Percentiles rank a stretch among this genome's conserved stretches.
phyloP scores from a whole-genome alignment of 2,797 vertebrate genomes.

The Thripadectes ignobilis region DNA sequence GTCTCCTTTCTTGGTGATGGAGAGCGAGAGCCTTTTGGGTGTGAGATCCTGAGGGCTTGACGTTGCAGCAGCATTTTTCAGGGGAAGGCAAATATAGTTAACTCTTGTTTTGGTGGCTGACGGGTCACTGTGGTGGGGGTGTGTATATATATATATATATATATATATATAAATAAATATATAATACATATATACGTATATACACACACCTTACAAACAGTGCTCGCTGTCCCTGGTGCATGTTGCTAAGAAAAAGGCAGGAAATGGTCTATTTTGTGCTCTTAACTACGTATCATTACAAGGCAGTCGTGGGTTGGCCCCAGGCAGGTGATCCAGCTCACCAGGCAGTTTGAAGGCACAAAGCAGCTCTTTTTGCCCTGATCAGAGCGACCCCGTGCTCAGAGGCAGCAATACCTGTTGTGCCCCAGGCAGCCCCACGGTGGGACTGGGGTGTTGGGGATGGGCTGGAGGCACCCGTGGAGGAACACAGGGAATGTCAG shows the following conservation, averaged over 20 bases:
- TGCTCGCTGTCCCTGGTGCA: fast-evolving
- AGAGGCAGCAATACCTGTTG: neutral
- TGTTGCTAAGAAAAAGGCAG: neutral
- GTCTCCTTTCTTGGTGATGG: slow-evolving; percentile 33
- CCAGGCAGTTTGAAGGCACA: neutral
- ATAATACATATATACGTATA: no score
- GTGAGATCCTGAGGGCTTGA: slow-evolving; percentile 35
- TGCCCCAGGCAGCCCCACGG: fast-evolving
- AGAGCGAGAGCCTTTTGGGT: slow-evolving; percentile 16
- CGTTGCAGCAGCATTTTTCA: slow-evolving; percentile 6
- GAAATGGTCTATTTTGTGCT: neutral
- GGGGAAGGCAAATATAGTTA: neutral
- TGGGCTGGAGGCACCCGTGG: neutral
- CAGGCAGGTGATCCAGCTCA: neutral
- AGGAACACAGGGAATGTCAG: neutral
- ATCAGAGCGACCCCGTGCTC: neutral
- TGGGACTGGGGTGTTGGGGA: fast-evolving
- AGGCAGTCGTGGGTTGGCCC: neutral
- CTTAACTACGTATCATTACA: neutral
- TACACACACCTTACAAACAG: neutral
- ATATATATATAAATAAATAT: no score
- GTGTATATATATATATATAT: fast-evolving
- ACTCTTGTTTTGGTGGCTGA: neutral
- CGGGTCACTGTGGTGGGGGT: fast-evolving
- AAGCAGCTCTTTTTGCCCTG: neutral